These are phyloP conservation scores for Drosophila anomalata DNA, from an alignment of 2,888 invertebrate genomes.

Conservation along the genomic window DNA sequence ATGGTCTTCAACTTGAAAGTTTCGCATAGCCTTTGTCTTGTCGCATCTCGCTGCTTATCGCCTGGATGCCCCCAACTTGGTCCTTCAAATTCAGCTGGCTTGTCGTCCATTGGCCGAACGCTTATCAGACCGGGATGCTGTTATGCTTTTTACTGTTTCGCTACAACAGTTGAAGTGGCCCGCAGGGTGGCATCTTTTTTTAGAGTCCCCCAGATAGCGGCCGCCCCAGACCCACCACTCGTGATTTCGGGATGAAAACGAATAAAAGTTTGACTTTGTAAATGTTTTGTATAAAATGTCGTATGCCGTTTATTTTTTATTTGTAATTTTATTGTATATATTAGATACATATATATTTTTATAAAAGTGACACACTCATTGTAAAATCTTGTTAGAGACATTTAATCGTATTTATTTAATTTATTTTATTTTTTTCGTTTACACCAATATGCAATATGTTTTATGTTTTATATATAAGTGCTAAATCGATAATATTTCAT, in stretches of 20 bases:
- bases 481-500: constrained; percentile 43
- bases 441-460: constrained; percentile 40
- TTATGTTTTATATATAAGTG: constrained; percentile 25
- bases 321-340: constrained; percentile 69
- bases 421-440: constrained; percentile 27
- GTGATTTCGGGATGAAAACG: constrained; percentile 10
- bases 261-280: constrained; percentile 42
- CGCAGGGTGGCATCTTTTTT: constrained; percentile 43
- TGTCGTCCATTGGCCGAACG: constrained; percentile 41
- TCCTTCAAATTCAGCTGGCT: constrained; percentile 8
- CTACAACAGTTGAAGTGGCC: constrained; percentile 50
- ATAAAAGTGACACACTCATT: constrained; percentile 77
- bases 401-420: constrained; percentile 47
- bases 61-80: constrained; percentile 21
- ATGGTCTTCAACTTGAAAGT: constrained; percentile 31
- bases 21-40: constrained; percentile 29
- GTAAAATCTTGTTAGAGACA: constrained; percentile 79
- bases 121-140: constrained; percentile 59
- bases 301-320: constrained; percentile 66
- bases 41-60: constrained; percentile 34
- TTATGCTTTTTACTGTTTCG: constrained; percentile 39
- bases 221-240: constrained; percentile 1
- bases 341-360: constrained; percentile 69
- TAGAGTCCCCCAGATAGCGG: constrained; percentile 6
- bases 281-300: constrained; percentile 69